Conservation (phyloP, 2,888 invertebrate species). For the Volucella zonaria region DNA sequence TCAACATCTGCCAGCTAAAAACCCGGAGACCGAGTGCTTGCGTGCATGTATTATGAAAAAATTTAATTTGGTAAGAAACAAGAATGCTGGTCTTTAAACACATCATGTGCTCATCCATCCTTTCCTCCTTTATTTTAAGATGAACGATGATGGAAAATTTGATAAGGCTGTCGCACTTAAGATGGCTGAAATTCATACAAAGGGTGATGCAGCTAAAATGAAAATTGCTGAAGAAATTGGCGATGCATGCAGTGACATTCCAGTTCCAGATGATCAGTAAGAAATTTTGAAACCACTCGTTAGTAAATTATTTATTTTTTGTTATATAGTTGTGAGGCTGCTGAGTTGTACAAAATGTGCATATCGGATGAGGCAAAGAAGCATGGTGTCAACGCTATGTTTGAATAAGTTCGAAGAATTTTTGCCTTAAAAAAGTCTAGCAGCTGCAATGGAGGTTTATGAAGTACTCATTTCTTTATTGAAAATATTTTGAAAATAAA, state of each 20-base stretch:
- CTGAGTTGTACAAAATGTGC: constrained; percentile 77
- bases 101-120: neutral
- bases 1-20: too few species aligned
- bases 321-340: constrained; percentile 77
- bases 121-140: constrained; percentile 37
- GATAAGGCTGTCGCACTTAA: constrained; percentile 71
- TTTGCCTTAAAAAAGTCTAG: too few species aligned
- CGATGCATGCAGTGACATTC: constrained; percentile 74
- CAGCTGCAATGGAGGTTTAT: too few species aligned
- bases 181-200: constrained; percentile 74
- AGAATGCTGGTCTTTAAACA: too few species aligned
- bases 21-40: too few species aligned
- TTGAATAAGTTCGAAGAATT: too few species aligned
- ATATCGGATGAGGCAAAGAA: constrained; percentile 75
- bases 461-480: too few species aligned
- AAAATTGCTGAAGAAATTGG: constrained; percentile 75
- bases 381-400: constrained; percentile 71
- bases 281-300: too few species aligned
- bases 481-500: too few species aligned
- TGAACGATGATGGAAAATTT: constrained; percentile 77
- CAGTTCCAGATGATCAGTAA: constrained; percentile 75
- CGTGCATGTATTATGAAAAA: too few species aligned
- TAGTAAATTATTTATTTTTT: too few species aligned
- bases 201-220: constrained; percentile 75
- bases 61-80: too few species aligned